A percentile compares a stretch with the other conserved stretches of the same genome.
Conservation (phyloP, 1,140 invertebrate species). For the Drosophila jambulina region DNA sequence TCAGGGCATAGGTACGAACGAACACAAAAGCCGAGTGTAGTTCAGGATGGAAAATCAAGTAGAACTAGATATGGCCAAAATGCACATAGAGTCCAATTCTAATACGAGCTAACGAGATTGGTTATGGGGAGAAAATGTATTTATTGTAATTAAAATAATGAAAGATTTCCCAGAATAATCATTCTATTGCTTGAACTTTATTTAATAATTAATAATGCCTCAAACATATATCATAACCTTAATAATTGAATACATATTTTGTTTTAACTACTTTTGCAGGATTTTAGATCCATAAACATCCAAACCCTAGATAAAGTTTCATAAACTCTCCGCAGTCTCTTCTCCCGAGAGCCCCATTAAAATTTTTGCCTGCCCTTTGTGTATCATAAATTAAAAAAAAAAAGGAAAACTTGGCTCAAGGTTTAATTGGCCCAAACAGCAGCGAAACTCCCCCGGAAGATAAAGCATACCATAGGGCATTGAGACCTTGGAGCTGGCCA, state of each 20-base stretch:
- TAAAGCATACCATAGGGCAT: conserved; percentile 31
- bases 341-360: conserved; percentile 26
- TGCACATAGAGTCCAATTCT: conserved; percentile 1
- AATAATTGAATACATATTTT: too few relatives aligned
- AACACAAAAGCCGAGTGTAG: conserved; percentile 26
- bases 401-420: conserved; percentile 47
- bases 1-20: conserved; percentile 3
- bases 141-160: not conserved
- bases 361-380: conserved; percentile 11
- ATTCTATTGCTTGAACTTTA: not conserved
- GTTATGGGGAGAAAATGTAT: not conserved
- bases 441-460: conserved; percentile 17
- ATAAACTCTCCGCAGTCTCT: not conserved
- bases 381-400: conserved; percentile 54
- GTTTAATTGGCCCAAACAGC: conserved; percentile 60
- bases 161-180: not conserved
- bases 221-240: not conserved
- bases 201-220: not conserved
- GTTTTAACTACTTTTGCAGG: too few relatives aligned
- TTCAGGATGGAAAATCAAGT: conserved; percentile 41
- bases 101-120: conserved; percentile 7
- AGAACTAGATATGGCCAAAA: conserved; percentile 11
- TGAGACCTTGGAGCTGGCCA: conserved; percentile 25
- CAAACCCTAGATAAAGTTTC: not conserved
- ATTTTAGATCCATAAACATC: too few relatives aligned